Evolutionary conservation across 2,113 vertebrate genomes (phyloP), one percentile per base, ranked within the genome.

Genomic region (Theristicus caerulescens): DNA sequence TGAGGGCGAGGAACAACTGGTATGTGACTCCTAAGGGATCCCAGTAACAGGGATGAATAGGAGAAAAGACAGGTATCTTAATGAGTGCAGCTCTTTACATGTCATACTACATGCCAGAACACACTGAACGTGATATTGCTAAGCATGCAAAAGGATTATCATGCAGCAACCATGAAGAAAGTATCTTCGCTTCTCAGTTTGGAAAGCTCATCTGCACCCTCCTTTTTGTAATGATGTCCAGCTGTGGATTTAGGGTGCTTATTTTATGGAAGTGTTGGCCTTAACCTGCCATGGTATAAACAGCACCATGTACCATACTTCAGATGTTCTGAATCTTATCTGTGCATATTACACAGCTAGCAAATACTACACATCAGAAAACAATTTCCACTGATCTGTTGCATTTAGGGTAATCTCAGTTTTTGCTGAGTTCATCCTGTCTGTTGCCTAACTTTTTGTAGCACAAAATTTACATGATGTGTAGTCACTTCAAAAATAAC

Each of bases 391-490:
- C 62, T 62, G 34, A 42, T 91, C 66, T 82, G 25, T 69, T 92
- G 61, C 54, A 40, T 84, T 81, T 59, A 55, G 34, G 8, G n/a
- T 81, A 86, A 61, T 85, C 65, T 32, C 32, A 82, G 22, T 58
- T 95, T 95, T 94, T 94, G 62, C 78, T 80, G 74, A 93, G n/a
- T 88, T 93, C 59, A 67, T 83, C 47, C 46, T 91, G 13, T 88
- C 44, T 91, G 49, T 90, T 88, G 25, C n/a, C 58, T 80, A 91
- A 96, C 57, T 89, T 94, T 89, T 78, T 77, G 55, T 49, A 85
- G 82, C 51, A 38, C 42, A 81, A 81, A 94, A 91, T 94, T 67
- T 94, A 51, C 73, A 54, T 88, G 58, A 82, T 91, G 27, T 77
- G 49, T 62, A 93, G 91, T 40, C 51, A 17, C 58, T 93, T 88